Evolutionary conservation across 2,113 vertebrate species (phyloP), one percentile per base, ranked within the genome.

Genomic region (Phalacrocorax aristotelis): DNA sequence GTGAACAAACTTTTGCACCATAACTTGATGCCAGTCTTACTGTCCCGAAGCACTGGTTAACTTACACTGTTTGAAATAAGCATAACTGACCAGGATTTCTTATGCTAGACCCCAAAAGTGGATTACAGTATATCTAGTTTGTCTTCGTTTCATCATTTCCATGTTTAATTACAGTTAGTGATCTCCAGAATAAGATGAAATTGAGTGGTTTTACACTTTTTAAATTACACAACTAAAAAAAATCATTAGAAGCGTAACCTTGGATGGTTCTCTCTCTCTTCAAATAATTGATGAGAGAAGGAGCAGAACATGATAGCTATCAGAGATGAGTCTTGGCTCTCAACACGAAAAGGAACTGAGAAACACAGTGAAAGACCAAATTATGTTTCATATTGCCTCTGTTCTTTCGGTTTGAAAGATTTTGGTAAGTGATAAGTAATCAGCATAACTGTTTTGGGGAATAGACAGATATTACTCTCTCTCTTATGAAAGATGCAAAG

Each of bases 141-240:
- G 84, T 20, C 17, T 94, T 92, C 20, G 19, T 92, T 87, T 95
- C 27, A 91, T 83, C 17, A 65, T 91, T 93, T 95, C 83, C 68
- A 66, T 93, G 69, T 96, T 85, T 93, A 94, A 96, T 95, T 96
- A 95, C 30, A 57, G 76, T 83, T 90, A 95, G 92, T 75, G 61
- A 88, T 89, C 92, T 91, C 52, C 46, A 90, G 88, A 90, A 90
- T 66, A 94, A 91, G 83, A 91, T 93, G 83, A 94, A 97, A 93
- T 95, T 22, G 66, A 96, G 82, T 91, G 62, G 90, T 92, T 87
- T 95, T 91, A 61, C 68, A 90, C 57, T 68, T 86, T 80, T 93
- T 87, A 94, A 97, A 97, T 96, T 96, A 68, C 60, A 88, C 66
- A 95, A 91, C 95, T 95, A 93, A 96, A 97, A 96, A 96, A 93